Base-by-base conservation (phyloP, 2,113 vertebrate genomes). In the western clawed frog (Xenopus tropicalis) region DNA sequence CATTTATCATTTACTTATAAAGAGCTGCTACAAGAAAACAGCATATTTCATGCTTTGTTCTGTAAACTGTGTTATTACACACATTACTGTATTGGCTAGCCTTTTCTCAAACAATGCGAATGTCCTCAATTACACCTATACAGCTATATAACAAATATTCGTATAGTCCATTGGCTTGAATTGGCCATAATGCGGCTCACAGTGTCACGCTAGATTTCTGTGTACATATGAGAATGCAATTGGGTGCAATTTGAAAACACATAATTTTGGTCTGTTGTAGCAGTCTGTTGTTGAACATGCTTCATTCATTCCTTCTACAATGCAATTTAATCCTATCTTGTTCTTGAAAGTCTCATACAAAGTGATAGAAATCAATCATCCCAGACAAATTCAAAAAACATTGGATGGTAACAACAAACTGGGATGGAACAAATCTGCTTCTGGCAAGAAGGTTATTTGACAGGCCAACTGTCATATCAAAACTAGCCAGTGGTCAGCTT, bases 351-450 rank as follows among this genome's bases (percentile, higher is more conserved):
- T 62, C 46, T 69, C 23, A 14, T 74, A 58, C 70, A 54, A 48
- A 2, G 6, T 37, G 21, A 24, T 56, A 69, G 73, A 76, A 74
- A 76, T 76, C 73, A 76, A 76, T 69, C 58, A 69, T n/a, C 64
- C 68, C 66, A 76, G 66, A 69, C 66, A 63, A 76, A 76, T 69
- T 69, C 51, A 29, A 59, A 61, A 69, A 76, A 76, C 61, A 76
- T 69, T 69, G 73, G 25, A 74, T 74, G 72, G 58, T 68, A 37
- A 61, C 66, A 74, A 48, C 4, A 52, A 61, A 68, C 29, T 4
- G 25, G 57, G 56, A 68, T 48, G 59, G 66, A 52, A 69, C 13
- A 22, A 54, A 61, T 14, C 24, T 44, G 66, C 44, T 25, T 42
- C 58, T 13, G 57, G 64, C 23, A 43, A n/a, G 37, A n/a, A 52